Conservation (phyloP, 2,888 invertebrate genomes). For the Chaetoderma sp. region DNA sequence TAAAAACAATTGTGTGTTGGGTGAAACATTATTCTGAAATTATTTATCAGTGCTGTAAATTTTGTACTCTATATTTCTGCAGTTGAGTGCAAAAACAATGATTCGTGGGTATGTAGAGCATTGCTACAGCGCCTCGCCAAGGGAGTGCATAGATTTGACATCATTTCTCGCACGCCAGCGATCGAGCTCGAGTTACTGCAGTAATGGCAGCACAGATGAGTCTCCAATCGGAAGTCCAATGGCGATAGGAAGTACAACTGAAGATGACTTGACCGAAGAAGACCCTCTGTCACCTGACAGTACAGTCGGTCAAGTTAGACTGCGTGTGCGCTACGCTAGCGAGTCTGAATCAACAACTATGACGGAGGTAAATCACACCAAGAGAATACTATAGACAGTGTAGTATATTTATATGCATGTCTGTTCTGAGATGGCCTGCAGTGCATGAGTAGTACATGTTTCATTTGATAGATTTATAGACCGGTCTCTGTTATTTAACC, state of each 20-base stretch:
- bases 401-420: no score
- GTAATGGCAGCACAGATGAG: conserved; percentile 38
- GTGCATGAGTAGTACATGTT: no score
- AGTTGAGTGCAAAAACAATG: conserved; percentile 44
- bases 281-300: conserved; percentile 55
- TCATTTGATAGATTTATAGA: no score
- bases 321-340: conserved; percentile 40
- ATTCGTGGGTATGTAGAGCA: conserved; percentile 67
- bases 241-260: neutral
- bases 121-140: conserved; percentile 66
- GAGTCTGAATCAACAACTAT: conserved; percentile 49
- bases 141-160: conserved; percentile 62
- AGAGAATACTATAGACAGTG: no score
- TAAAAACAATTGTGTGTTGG: no score
- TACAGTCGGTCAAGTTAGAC: conserved; percentile 28
- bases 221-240: conserved; percentile 36
- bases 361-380: conserved; percentile 50
- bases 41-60: no score
- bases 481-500: no score
- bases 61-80: no score
- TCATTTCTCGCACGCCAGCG: conserved; percentile 62
- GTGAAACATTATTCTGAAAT: no score
- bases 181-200: conserved; percentile 48
- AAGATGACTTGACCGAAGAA: conserved; percentile 39
- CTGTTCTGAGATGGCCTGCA: no score